A percentile compares a stretch with the other conserved stretches of the same genome.
Evolutionary conservation across 1,140 invertebrate species (phyloP).

Genomic region (Bombus superbus): DNA sequence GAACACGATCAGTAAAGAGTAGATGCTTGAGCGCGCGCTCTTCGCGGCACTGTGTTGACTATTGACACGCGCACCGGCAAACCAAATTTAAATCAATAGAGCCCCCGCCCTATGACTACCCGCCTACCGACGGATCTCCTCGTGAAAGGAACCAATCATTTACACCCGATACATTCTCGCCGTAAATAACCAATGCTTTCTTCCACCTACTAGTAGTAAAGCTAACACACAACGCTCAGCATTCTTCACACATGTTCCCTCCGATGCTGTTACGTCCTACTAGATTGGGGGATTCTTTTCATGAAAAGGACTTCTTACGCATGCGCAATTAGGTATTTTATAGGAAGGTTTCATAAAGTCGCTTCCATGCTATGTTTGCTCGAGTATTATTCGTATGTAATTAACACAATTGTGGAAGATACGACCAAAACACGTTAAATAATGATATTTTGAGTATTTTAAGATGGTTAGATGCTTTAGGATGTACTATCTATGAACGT

Average conservation of each 20-base stretch:
- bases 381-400: background rate
- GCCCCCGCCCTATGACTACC: conserved; percentile 71
- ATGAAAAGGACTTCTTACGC: conserved; percentile 31
- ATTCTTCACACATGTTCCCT: conserved; percentile 24
- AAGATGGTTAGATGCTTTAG: background rate
- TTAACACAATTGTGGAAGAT: background rate
- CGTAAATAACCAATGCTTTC: conserved; percentile 19
- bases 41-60: conserved; percentile 66
- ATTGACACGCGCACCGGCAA: conserved; percentile 74
- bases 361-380: background rate
- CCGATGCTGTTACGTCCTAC: conserved; percentile 3
- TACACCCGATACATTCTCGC: conserved; percentile 25
- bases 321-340: conserved; percentile 3
- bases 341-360: background rate
- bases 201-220: conserved; percentile 6
- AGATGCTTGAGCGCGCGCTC: conserved; percentile 58
- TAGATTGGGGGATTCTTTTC: conserved; percentile 44
- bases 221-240: conserved; percentile 10
- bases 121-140: conserved; percentile 29
- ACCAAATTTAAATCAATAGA: conserved; percentile 82
- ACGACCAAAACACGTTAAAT: background rate
- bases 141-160: conserved; percentile 47
- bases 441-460: background rate
- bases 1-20: conserved; percentile 10
- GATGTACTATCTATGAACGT: too few relatives aligned